Base-by-base conservation (phyloP, 2,888 invertebrate species). In the Xestia sexstrigata region DNA sequence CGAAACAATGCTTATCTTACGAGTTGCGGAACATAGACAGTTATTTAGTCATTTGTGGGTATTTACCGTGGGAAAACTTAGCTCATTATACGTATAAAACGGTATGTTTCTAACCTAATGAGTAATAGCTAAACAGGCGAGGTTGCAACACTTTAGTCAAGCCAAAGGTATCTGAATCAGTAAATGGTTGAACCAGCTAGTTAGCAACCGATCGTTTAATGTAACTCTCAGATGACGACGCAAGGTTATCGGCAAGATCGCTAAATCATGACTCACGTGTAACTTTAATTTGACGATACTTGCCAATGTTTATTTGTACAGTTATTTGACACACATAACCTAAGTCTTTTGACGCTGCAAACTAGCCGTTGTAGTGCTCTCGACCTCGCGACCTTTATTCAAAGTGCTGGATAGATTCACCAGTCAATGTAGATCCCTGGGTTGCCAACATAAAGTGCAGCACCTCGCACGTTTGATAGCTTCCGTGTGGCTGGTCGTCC, bases 371-470 rank as follows among this genome's bases (percentile, higher is more conserved):
- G 93, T 91, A 91, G 89, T 93, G 93, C 92, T 94, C 92, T 91
- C 94, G 96, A 96, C 96, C 96, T 89, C 93, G 81, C 95, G 95
- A 96, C 96, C 96, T 96, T 95, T 95, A 95, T 95, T 95, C 94
- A 94, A 93, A 94, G 90, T 92, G 90, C 91, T 90, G 89, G 92
- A 92, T 93, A 89, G 90, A 90, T 86, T 88, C 89, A 83, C 95
- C 95, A 93, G 84, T 79, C 74, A 85, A 78, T 58, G 74, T 78
- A 87, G 94, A 92, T 80, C 94, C 87, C 69, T 82, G 45, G 13
- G 68, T 76, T 80, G 62, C 71, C 74, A 87, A 66, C 65, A 74
- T 20, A 9, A 39, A 67, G 79, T 82, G 72, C 65, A 76, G 85
- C 82, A 62, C 82, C 84, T 83, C 85, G 78, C 65, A 84, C 77